A percentile compares a stretch with the other conserved stretches of the same genome.
Evolutionary conservation across 2,113 vertebrate species (phyloP).

Genomic region (Reinhardtius hippoglossoides): DNA sequence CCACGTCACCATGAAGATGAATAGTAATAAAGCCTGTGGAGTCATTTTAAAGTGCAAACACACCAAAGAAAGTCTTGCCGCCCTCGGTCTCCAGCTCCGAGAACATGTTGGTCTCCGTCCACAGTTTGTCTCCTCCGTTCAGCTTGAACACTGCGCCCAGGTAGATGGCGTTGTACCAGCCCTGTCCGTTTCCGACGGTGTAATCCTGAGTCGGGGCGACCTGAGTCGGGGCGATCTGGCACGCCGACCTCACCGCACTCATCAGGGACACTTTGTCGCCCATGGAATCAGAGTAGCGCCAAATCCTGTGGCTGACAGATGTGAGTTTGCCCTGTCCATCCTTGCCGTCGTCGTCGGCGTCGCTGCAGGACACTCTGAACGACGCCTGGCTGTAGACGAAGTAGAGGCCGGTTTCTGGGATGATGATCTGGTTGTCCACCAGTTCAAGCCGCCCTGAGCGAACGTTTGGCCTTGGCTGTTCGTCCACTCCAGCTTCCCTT

Average conservation of each 20-base stretch:
- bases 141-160: constrained; percentile 82
- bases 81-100: constrained; percentile 56
- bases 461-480: constrained; percentile 73
- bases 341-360: background rate
- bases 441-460: constrained; percentile 69
- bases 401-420: constrained; percentile 76
- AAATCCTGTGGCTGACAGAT: constrained; percentile 74
- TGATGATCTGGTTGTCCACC: constrained; percentile 63
- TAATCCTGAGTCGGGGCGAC: background rate
- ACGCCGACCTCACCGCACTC: constrained; percentile 72
- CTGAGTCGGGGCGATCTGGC: constrained; percentile 37
- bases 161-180: constrained; percentile 81
- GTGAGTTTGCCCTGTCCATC: background rate
- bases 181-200: background rate
- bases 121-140: constrained; percentile 71
- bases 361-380: constrained; percentile 69
- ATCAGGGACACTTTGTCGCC: constrained; percentile 55
- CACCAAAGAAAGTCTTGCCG: constrained; percentile 81
- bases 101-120: constrained; percentile 67
- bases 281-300: constrained; percentile 61
- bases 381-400: constrained; percentile 85
- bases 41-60: constrained; percentile 74
- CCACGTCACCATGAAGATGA: constrained; percentile 67
- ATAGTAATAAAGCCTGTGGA: constrained; percentile 8
- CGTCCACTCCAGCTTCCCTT: constrained; percentile 56